A percentile compares a stretch with the other conserved stretches of the same genome.
phyloP scores from a whole-genome alignment of 2,888 invertebrate genomes.

The Cotesia congregata region DNA sequence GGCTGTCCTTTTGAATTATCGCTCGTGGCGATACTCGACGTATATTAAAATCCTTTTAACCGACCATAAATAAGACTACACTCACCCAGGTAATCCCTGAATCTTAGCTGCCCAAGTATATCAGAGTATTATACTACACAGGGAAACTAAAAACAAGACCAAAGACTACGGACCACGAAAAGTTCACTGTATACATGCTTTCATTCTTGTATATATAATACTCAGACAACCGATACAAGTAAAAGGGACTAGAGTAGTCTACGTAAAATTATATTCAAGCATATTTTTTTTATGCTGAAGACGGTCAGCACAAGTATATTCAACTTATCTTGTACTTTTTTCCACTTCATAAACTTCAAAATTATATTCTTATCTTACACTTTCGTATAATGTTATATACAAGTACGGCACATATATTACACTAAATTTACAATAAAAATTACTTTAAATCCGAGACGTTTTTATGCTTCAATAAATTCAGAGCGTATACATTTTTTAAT shows the following conservation, averaged over 20 bases:
- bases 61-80: conserved; percentile 61
- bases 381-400: background rate
- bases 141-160: conserved; percentile 38
- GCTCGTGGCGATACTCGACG: conserved; percentile 51
- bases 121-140: conserved; percentile 49
- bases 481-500: background rate
- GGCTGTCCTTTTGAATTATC: conserved; percentile 58
- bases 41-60: conserved; percentile 65
- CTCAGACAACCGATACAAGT: too few species aligned
- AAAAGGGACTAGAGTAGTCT: background rate
- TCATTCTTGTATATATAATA: background rate
- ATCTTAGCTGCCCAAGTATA: conserved; percentile 5
- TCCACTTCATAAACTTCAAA: conserved; percentile 1
- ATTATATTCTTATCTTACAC: conserved; percentile 1
- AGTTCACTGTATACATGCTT: background rate
- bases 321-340: conserved; percentile 1
- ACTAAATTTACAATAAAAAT: background rate
- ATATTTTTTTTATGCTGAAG: background rate
- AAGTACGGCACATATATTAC: background rate
- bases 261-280: background rate
- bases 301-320: background rate
- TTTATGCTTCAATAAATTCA: background rate
- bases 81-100: conserved; percentile 55
- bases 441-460: background rate
- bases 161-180: conserved; percentile 13